These are phyloP conservation scores for Plebejus anna DNA, from an alignment of 2,888 invertebrate species.

Conservation along the genomic window DNA sequence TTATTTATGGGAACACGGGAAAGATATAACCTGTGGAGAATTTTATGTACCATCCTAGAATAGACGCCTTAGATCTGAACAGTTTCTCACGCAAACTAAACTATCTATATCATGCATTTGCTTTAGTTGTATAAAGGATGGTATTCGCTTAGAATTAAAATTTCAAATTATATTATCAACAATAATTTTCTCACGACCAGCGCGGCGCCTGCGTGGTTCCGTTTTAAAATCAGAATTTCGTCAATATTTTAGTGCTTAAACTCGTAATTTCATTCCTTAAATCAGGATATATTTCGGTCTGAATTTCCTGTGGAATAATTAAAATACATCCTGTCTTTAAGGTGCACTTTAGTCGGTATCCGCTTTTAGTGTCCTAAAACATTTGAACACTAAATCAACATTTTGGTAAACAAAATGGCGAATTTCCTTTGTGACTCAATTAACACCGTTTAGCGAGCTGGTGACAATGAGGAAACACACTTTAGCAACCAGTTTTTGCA, in stretches of 20 bases:
- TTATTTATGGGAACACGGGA: slow-evolving; percentile 32
- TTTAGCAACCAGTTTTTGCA: slow-evolving; percentile 51
- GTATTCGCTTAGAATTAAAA: background rate
- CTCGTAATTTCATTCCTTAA: slow-evolving; percentile 4
- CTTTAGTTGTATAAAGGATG: background rate
- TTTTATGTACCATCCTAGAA: slow-evolving; percentile 33
- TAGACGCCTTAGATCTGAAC: background rate
- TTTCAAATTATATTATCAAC: background rate
- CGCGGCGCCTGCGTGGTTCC: background rate
- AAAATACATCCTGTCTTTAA: slow-evolving; percentile 16
- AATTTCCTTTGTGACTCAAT: slow-evolving; percentile 59
- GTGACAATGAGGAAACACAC: slow-evolving; percentile 70
- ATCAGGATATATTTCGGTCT: slow-evolving; percentile 2
- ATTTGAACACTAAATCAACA: slow-evolving; percentile 29
- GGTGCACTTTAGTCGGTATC: slow-evolving; percentile 11
- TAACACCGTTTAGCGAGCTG: slow-evolving; percentile 66
- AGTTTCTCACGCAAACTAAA: slow-evolving; percentile 16
- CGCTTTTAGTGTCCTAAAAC: background rate
- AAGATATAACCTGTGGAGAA: slow-evolving; percentile 34
- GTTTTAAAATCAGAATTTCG: background rate
- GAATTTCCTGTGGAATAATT: slow-evolving; percentile 19
- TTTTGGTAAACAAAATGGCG: slow-evolving; percentile 36
- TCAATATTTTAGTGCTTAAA: background rate
- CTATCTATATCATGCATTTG: background rate
- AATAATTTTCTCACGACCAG: background rate